Evolutionary conservation across 2,113 vertebrate species (phyloP).

Genomic region (Oostethus manadensis): DNA sequence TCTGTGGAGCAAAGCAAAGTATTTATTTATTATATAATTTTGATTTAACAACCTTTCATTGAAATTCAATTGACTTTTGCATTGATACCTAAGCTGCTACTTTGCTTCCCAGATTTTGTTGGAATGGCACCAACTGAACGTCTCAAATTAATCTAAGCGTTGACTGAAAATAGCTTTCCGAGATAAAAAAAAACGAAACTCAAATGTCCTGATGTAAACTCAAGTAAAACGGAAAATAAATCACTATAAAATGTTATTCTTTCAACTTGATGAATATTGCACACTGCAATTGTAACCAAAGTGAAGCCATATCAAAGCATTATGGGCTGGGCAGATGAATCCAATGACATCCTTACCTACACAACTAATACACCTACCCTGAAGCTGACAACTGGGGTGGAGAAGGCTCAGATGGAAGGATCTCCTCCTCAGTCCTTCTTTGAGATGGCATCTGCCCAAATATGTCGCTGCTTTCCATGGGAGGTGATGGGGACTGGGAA

Average conservation of each 20-base stretch:
- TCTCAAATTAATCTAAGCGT: slow-evolving; percentile 66
- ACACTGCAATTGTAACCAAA: slow-evolving; percentile 38
- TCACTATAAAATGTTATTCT: slow-evolving; percentile 14
- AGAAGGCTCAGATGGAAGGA: slow-evolving; percentile 89
- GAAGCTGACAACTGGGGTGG: slow-evolving; percentile 89
- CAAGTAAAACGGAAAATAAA: background rate
- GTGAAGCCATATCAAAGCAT: slow-evolving; percentile 58
- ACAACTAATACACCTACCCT: slow-evolving; percentile 85
- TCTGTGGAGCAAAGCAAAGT: slow-evolving; percentile 68
- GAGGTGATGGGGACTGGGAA: slow-evolving; percentile 81
- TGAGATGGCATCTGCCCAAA: slow-evolving; percentile 88
- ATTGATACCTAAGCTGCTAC: slow-evolving; percentile 3
- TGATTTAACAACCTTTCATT: background rate
- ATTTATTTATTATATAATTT: background rate
- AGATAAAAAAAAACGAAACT: slow-evolving; percentile 14
- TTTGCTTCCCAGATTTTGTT: slow-evolving; percentile 69
- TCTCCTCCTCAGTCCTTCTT: slow-evolving; percentile 85
- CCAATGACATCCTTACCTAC: slow-evolving; percentile 50
- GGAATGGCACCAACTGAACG: slow-evolving; percentile 50
- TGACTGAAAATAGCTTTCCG: slow-evolving; percentile 22
- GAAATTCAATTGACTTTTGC: background rate
- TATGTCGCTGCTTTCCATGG: slow-evolving; percentile 84
- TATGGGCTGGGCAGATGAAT: slow-evolving; percentile 57
- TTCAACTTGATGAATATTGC: slow-evolving; percentile 22
- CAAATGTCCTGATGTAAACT: background rate